phyloP scores from a whole-genome alignment of 1,140 invertebrate genomes.

The Caenorhabditis tropicalis region DNA sequence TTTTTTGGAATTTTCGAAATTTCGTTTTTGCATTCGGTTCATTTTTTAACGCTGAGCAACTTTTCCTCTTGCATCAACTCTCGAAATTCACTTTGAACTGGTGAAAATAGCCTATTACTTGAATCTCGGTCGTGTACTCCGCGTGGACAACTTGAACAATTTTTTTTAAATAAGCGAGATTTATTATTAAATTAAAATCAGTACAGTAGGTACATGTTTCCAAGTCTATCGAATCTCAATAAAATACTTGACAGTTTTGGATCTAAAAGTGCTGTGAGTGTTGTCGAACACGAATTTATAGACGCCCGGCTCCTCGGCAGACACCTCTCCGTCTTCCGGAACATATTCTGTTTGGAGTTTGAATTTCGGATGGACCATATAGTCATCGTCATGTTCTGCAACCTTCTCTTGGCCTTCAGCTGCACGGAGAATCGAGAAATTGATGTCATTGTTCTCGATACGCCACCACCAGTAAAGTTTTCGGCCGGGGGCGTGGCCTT shows the following conservation, averaged over 20 bases:
- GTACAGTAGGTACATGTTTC: not conserved
- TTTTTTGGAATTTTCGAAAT: no score
- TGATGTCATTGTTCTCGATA: slow-evolving; percentile 59
- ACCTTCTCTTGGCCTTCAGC: slow-evolving; percentile 43
- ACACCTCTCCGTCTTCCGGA: slow-evolving; percentile 60
- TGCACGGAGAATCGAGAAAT: slow-evolving; percentile 56
- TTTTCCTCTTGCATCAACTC: no score
- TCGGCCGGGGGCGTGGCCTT: slow-evolving; percentile 48
- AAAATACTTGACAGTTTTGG: slow-evolving; percentile 59
- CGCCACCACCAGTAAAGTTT: slow-evolving; percentile 63
- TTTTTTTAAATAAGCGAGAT: not conserved
- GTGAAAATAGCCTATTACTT: no score
- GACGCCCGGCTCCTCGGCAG: slow-evolving; percentile 51
- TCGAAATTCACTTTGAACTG: no score
- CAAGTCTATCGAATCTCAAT: slow-evolving; percentile 25
- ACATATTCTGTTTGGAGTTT: slow-evolving; percentile 61
- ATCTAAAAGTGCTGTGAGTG: slow-evolving; percentile 57
- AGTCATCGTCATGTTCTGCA: slow-evolving; percentile 53
- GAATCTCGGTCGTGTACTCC: not conserved
- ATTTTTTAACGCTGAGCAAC: no score
- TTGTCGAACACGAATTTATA: slow-evolving; percentile 62
- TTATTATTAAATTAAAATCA: not conserved
- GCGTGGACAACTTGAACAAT: not conserved
- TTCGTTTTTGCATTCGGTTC: no score
- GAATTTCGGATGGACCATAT: slow-evolving; percentile 62